Evolutionary conservation across 1,140 invertebrate species (phyloP).

Genomic region (Drosophila serrata): DNA sequence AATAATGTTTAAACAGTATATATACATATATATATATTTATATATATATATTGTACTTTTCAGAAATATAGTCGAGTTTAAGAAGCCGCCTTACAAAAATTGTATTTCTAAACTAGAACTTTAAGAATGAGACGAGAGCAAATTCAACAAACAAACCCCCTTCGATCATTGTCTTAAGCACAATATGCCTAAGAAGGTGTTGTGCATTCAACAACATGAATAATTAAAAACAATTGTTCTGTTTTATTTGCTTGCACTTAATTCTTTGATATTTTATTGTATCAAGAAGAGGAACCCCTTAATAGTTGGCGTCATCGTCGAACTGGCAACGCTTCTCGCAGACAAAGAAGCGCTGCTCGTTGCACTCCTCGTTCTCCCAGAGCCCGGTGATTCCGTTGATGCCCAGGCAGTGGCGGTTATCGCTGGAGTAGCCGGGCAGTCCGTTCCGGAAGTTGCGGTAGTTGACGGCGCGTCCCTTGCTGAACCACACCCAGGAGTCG

Average conservation of each 20-base stretch:
- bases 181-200: not conserved
- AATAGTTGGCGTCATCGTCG: constrained; percentile 21
- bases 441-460: constrained; percentile 50
- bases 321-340: constrained; percentile 47
- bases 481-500: constrained; percentile 47
- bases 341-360: constrained; percentile 13
- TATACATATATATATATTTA: too few relatives aligned
- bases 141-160: not conserved
- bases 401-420: constrained; percentile 2
- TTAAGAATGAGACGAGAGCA: too few relatives aligned
- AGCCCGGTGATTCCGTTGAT: constrained; percentile 26
- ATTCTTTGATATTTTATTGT: not conserved
- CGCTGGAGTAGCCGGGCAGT: constrained; percentile 3
- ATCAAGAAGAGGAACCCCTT: constrained; percentile 2
- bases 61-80: too few relatives aligned
- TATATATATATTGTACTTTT: too few relatives aligned
- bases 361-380: constrained; percentile 30
- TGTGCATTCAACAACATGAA: too few relatives aligned
- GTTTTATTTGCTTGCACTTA: constrained; percentile 2
- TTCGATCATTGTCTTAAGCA: not conserved
- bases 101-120: not conserved
- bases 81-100: not conserved
- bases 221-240: not conserved
- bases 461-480: constrained; percentile 42
- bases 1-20: too few relatives aligned